Evolutionary conservation across 2,113 vertebrate genomes (phyloP), one percentile per base, ranked within the genome.

Genomic region (Prunella fulvescens): DNA sequence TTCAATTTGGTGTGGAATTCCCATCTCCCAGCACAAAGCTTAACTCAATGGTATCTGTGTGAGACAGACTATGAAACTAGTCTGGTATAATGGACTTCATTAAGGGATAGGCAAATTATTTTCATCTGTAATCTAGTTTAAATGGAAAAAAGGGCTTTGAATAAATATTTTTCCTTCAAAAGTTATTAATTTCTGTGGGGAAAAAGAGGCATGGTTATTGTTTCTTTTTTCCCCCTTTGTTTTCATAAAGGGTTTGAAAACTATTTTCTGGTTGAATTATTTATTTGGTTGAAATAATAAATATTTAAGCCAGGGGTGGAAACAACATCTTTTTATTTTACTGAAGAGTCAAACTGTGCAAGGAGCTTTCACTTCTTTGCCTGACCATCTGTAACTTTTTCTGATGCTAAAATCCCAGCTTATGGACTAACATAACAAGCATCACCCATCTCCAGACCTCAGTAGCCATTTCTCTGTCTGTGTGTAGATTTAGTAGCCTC

Each of bases 1-100:
- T 87, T 94, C 94, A 96, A 95, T 96, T 95, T 97, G 70, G 50
- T 91, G 66, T 82, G 81, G 95, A 94, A 95, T 95, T 91, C 94
- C 77, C 91, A 91, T 89, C 91, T 92, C 95, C 78, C 93, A 86
- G 25, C 45, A 87, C 87, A 94, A 92, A 94, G 93, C 93, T 95
- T 92, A 95, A 81, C 86, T 95, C 20, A 4, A 85, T 22, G 3
- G 74, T 95, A 94, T 95, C 94, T 92, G 42, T 92, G 91, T 70
- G 93, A 95, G 93, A 89, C 93, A 94, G 95, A 81, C 91, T 95
- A 81, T 90, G 89, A 91, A 95, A 92, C 86, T 54, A 85, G 78
- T 39, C 87, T 91, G 70, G 22, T 54, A 81, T 89, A 96, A 94
- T 88, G 91, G 87, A 87, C 85, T 96, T 95, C 84, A 82, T 89